Conservation (phyloP, 2,888 invertebrate species). For the Kryphioiulus occultus region DNA sequence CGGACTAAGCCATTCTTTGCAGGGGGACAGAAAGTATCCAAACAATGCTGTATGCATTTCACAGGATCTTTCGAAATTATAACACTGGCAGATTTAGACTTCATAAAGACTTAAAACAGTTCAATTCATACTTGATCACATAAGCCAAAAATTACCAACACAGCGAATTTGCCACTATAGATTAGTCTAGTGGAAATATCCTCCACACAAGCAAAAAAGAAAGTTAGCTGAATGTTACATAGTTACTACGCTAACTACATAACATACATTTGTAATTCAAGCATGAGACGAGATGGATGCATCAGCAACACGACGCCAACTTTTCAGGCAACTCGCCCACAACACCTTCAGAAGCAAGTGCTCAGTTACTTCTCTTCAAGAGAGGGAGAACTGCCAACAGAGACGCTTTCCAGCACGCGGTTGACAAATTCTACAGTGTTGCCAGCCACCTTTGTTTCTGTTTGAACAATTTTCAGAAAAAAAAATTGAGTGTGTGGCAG, state of each 20-base stretch:
- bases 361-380: background rate
- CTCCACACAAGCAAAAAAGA: background rate
- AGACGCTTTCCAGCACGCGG: slow-evolving; percentile 85
- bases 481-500: background rate
- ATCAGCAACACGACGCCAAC: background rate
- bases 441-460: slow-evolving; percentile 79
- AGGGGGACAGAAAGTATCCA: too few species aligned
- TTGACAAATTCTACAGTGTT: slow-evolving; percentile 94
- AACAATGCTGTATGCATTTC: too few species aligned
- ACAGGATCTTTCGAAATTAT: too few species aligned
- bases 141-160: background rate
- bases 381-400: slow-evolving; percentile 68
- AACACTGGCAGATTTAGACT: background rate
- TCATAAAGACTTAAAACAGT: background rate
- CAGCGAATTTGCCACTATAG: background rate
- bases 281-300: background rate
- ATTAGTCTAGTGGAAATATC: background rate
- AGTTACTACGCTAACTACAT: background rate
- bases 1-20: too few species aligned
- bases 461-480: background rate
- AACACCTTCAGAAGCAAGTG: background rate
- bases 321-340: background rate
- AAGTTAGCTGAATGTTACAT: background rate
- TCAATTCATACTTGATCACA: background rate
- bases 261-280: background rate